Evolutionary conservation across 2,888 invertebrate species (phyloP), one percentile per base, ranked within the genome.

Genomic region (Drosophila mimica): DNA sequence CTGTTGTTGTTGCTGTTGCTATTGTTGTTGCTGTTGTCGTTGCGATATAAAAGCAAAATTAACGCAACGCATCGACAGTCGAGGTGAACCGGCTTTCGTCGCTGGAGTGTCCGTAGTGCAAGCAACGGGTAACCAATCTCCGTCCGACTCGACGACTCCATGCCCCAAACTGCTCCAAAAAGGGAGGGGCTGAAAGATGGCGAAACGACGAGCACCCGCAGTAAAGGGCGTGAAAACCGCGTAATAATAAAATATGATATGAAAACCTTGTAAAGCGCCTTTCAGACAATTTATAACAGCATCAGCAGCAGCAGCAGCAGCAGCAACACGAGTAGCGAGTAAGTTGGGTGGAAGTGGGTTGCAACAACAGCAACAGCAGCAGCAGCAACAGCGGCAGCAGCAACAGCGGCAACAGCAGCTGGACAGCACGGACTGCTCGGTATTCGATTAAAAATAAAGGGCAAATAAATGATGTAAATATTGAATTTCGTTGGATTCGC

Each of bases 221-320:
- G 25, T 11, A 59, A 63, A 61, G 81, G 76, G 76, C 76, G 83
- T 68, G 85, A 81, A 81, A 86, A 83, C 83, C 83, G 79, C 84
- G 82, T 86, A 81, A 83, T 83, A 82, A 82, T 85, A 82, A 82
- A 82, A 82, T 86, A 82, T 85, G 86, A 82, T 83, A 86, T 68
- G 73, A 86, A 86, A 83, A 78, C 79, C 79, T 73, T 86, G 83
- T 83, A 83, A 79, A 86, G 81, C 87, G 87, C 72, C 76, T 86
- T 83, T 86, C 82, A 83, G 79, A 86, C 87, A 83, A 83, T 83
- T 83, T 83, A 83, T 86, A 86, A 72, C 78, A 69, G 71, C 58
- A 72, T 25, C 48, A 51, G 40, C 66, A 65, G 13, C 40, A 57
- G 25, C 54, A 52, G 20, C 66, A 56, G 25, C 51, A 48, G 46